Base-by-base conservation (phyloP, 92 coral and sea anemone genomes). In the Parazoanthus swiftii region DNA sequence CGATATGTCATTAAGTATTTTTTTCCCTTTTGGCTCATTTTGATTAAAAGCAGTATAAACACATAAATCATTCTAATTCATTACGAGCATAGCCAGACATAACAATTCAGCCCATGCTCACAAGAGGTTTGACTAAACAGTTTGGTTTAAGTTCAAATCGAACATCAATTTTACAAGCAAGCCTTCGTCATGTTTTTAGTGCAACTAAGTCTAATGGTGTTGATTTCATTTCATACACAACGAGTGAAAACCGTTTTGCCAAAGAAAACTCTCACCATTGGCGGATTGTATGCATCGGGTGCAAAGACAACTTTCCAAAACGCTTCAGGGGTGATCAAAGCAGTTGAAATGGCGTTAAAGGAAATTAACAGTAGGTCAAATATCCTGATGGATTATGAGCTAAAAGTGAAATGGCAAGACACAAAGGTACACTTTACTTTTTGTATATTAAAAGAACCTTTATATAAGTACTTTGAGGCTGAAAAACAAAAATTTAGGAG, bases 251-350 rank as follows among this genome's bases (percentile, higher is more conserved):
- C 78, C 5, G 9, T 10, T 70, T 86, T 75, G 37, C 36, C 36
- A 20, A 86, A 56, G 58, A 86, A 77, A 58, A 46, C 71, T 3
- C 50, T 92, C n/a, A 92, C 92, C 11, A 76, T 92, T 23, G 94
- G 92, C n/a, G 94, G 94, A 20, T 75, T 92, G 0, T 92, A 86
- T 35, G 94, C 94, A 0, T 86, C 94, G 5, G 94, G 94, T 10
- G 75, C 78, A 33, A 86, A 73, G 72, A 89, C 92, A 9, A 92
- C 94, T 26, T 92, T 89, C 73, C 94, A 92, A 82, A 92, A 92
- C 72, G 90, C 92, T 9, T 86, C 90, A 43, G 94, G 94, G 54
- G 90, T 92, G 10, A 35, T 89, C 21, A 63, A 89, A 26, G 88
- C 83, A 6, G 94, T 92, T 14, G 74, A 86, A 38, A 63, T 77